Base-by-base conservation (phyloP, 2,888 invertebrate species). In the Agrenia bidenticulata region DNA sequence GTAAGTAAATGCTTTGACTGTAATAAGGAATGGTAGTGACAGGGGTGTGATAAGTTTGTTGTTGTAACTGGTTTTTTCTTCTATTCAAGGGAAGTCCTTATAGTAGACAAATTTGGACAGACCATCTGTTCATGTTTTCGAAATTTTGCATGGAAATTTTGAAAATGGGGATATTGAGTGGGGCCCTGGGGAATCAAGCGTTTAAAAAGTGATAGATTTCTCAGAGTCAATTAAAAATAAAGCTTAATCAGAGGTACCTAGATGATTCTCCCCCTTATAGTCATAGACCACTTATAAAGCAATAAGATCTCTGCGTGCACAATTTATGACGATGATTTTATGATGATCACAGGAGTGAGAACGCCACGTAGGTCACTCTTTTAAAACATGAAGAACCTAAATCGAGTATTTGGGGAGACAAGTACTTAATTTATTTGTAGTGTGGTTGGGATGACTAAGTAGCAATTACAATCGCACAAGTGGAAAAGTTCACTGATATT, bases 1-100 rank as follows among this genome's bases (percentile, higher is more conserved):
- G n/a, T 19, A 45, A 45, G n/a, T 45, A 45, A 19, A 15, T 45
- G 45, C 9, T 45, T 17, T 24, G 54, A 39, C 27, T 64, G 54
- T 53, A 51, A 58, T 45, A 55, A 51, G 51, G 32, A 32, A 32
- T 32, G 32, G 11, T 45, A 59, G 63, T 59, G 58, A 60, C 60
- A 27, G 63, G 66, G 66, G 66, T 64, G 67, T 64, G 64, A 69
- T 65, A 63, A 69, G 68, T 62, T 65, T 62, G 61, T 45, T 42
- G 23, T 60, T 69, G 37, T 64, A 69, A 71, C 71, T 68, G 71
- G 71, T 71, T 71, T 71, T 68, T 63, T 56, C 68, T 62, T 64
- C 56, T 67, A 62, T 63, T 66, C 66, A 70, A 67, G 67, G 66
- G 64, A 67, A 68, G 66, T 66, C 66, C 61, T 64, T 71, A 59